A percentile compares a stretch with the other conserved stretches of the same genome.
phyloP scores from a whole-genome alignment of 2,797 vertebrate species.

The Gobio occitaniae region DNA sequence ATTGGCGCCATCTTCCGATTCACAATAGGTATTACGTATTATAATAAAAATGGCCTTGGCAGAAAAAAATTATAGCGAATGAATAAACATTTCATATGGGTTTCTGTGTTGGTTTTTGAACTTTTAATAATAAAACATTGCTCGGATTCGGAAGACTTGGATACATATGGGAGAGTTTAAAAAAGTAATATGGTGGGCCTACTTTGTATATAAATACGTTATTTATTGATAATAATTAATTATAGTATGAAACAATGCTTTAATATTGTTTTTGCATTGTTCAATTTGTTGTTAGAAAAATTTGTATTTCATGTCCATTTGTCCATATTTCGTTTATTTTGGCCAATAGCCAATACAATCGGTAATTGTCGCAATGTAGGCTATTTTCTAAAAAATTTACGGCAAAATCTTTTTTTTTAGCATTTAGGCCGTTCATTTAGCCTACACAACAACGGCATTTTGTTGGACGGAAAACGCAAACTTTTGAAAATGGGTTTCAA shows the following conservation, averaged over 20 bases:
- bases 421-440: neutral
- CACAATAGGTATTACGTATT: neutral
- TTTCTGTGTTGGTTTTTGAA: neutral
- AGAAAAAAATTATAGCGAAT: neutral
- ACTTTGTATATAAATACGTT: neutral
- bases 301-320: neutral
- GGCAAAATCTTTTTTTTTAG: neutral
- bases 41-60: neutral
- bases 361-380: neutral
- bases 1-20: neutral
- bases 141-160: neutral
- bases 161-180: neutral
- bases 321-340: neutral
- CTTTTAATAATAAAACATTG: neutral
- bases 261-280: neutral
- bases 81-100: neutral
- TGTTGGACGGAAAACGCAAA: neutral
- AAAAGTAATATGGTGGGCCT: neutral
- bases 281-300: neutral
- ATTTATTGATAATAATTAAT: neutral
- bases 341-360: neutral
- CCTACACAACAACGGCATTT: neutral
- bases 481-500: neutral
- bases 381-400: neutral
- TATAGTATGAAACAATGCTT: neutral